Evolutionary conservation across 2,113 vertebrate species (phyloP), one percentile per base, ranked within the genome.

Genomic region (Fregata magnificens): DNA sequence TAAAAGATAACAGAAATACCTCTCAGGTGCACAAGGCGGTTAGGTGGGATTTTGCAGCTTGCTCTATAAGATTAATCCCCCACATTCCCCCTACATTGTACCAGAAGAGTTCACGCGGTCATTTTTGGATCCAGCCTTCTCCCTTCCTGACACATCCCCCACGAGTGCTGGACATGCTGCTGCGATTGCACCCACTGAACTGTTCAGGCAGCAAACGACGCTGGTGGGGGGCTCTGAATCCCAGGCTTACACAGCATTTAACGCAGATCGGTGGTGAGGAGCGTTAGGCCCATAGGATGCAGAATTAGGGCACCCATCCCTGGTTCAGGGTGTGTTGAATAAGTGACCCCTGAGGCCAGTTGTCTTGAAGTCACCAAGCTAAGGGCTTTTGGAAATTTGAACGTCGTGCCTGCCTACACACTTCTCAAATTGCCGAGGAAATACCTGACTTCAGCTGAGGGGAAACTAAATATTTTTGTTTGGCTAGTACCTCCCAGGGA

Each of bases 371-470:
- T 45, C 61, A 53, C 40, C 34, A 36, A 14, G 4, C 19, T 34
- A 52, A 52, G 16, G 22, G 40, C 38, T 71, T 63, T 61, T 2
- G 62, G 70, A 53, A 80, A 56, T 49, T 22, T 15, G 10, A 61
- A 49, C 2, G 3, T 20, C 0, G 0, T n/a, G 40, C 7, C 32
- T 88, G 58, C 42, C n/a, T 42, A 29, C 17, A 17, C 1, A 2
- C 18, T 90, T 89, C 55, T 74, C n/a, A 66, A 86, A 58, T 8
- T 56, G 16, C 16, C 1, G 4, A 90, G 40, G 26, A 83, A 66
- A 80, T 14, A 83, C 13, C 45, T 61, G n/a, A 32, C 29, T 93
- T 90, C 47, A 59, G 7, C 49, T 69, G 80, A 88, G 59, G 29
- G 34, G 36, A 88, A 94, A 50, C 4, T 0, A 80, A 72, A 16